Percentiles rank a stretch among this genome's conserved stretches.
Evolutionary conservation across 2,888 invertebrate genomes (phyloP).

Genomic region (Crematogaster levior): DNA sequence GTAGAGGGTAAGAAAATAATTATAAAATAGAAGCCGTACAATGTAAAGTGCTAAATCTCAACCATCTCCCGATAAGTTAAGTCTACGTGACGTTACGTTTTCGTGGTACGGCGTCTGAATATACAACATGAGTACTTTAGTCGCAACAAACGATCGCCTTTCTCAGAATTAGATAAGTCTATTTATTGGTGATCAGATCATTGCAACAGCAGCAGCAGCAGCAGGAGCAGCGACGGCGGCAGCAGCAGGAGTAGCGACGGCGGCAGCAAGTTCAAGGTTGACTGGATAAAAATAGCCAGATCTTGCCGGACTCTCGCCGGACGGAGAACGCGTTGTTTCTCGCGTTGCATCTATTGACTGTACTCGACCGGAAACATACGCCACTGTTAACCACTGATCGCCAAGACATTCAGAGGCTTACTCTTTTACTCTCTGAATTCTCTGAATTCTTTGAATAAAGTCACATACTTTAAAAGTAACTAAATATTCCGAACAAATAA

Average conservation of each 20-base stretch:
- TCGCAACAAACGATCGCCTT: slow-evolving; percentile 77
- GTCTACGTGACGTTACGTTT: slow-evolving; percentile 44
- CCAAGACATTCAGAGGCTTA: neutral
- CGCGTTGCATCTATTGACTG: slow-evolving; percentile 7
- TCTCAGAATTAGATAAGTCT: slow-evolving; percentile 82
- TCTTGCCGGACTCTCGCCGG: slow-evolving; percentile 63
- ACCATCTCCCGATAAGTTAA: slow-evolving; percentile 18
- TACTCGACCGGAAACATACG: slow-evolving; percentile 69
- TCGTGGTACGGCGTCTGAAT: slow-evolving; percentile 60
- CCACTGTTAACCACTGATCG: slow-evolving; percentile 51
- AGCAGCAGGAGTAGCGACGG: slow-evolving; percentile 41
- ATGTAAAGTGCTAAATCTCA: slow-evolving; percentile 17
- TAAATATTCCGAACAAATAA: neutral
- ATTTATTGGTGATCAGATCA: slow-evolving; percentile 82
- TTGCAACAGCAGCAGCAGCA: slow-evolving; percentile 67
- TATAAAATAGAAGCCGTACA: neutral
- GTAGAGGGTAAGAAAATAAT: neutral
- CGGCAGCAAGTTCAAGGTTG: slow-evolving; percentile 80
- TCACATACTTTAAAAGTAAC: neutral
- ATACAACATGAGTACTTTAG: slow-evolving; percentile 68
- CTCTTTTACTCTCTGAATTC: neutral
- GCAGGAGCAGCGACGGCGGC: slow-evolving; percentile 53
- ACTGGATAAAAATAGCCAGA: slow-evolving; percentile 79
- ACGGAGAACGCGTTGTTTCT: slow-evolving; percentile 43
- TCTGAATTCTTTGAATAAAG: no score